Evolutionary conservation across 1,140 invertebrate species (phyloP).

Genomic region (Leptinotarsa texana): DNA sequence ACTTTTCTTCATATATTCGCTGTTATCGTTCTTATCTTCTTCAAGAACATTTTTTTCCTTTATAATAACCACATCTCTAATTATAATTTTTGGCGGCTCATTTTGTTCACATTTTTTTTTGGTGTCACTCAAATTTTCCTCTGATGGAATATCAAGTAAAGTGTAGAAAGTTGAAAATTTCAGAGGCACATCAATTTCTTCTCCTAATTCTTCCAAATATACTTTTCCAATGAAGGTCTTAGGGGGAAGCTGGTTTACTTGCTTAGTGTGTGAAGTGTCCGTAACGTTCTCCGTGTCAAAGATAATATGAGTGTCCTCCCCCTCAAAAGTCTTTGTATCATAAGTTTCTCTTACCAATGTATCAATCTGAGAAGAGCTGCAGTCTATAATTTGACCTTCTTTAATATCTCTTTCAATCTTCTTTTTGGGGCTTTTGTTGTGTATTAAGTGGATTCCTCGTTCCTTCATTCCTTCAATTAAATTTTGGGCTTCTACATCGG

Average conservation of each 20-base stretch:
- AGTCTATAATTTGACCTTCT: background rate
- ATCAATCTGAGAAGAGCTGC: conserved; percentile 14
- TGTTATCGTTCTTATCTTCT: background rate
- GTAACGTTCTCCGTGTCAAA: background rate
- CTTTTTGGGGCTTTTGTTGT: conserved; percentile 23
- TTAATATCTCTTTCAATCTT: background rate
- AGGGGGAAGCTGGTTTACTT: too few species aligned
- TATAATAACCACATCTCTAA: background rate
- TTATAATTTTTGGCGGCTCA: background rate
- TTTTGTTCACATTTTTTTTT: background rate
- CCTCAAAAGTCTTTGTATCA: conserved; percentile 1
- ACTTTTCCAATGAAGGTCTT: conserved; percentile 12
- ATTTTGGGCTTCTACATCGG: conserved; percentile 23
- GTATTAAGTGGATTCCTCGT: conserved; percentile 21
- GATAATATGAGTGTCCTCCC: background rate
- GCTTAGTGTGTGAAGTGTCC: background rate
- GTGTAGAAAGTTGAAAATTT: background rate
- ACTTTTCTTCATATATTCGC: background rate
- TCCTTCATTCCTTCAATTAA: conserved; percentile 25
- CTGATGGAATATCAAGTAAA: conserved; percentile 17
- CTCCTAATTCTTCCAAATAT: conserved; percentile 7
- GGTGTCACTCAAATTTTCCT: background rate
- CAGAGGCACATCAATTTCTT: conserved; percentile 13
- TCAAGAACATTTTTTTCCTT: background rate
- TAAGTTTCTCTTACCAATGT: conserved; percentile 10